Conservation (phyloP, 2,888 invertebrate genomes). For the Zhengitettix transpicula region DNA sequence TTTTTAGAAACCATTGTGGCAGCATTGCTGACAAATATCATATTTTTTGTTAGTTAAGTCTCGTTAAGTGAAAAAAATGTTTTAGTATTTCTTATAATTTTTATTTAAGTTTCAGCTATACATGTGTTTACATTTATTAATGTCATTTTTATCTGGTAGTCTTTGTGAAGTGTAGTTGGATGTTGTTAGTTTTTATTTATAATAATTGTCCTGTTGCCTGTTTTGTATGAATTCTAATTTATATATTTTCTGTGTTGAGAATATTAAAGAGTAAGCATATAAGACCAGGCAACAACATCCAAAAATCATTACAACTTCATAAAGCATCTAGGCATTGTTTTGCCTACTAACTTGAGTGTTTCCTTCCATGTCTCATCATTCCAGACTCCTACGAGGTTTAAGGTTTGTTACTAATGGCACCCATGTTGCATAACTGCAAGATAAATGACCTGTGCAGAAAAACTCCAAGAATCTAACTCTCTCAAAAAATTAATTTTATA, state of each 20-base stretch:
- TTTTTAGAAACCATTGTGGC: too few relatives aligned
- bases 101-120: neutral
- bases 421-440: neutral
- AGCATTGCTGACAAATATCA: too few relatives aligned
- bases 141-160: neutral
- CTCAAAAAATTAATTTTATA: neutral
- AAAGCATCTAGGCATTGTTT: neutral
- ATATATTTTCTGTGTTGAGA: too few relatives aligned
- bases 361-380: slow-evolving; percentile 14
- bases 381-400: slow-evolving; percentile 14
- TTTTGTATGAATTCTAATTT: too few relatives aligned
- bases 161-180: neutral
- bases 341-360: slow-evolving; percentile 7
- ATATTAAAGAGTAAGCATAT: neutral
- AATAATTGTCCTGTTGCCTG: too few relatives aligned
- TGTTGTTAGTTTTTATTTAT: neutral
- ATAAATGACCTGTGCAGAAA: neutral
- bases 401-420: slow-evolving; percentile 11
- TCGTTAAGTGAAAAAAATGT: neutral
- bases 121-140: neutral
- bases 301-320: too few relatives aligned
- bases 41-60: too few relatives aligned
- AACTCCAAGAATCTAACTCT: slow-evolving; percentile 5
- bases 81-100: neutral
- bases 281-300: neutral